Conservation (phyloP, 2,888 invertebrate genomes). For the Euplagia quadripunctaria region DNA sequence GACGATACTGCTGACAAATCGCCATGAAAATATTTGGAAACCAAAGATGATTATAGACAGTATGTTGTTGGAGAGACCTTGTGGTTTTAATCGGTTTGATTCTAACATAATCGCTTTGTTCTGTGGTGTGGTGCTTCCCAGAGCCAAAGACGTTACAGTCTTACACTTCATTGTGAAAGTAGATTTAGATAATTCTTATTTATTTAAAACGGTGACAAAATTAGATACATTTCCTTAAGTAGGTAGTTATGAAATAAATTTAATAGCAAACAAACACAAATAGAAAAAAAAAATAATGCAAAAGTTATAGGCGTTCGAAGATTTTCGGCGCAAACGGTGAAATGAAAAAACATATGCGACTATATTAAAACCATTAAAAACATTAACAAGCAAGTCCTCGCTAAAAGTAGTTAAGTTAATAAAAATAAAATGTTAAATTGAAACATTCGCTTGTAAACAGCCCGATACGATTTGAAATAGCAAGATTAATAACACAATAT, state of each 20-base stretch:
- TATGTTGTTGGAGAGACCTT: no score
- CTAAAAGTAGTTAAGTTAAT: no score
- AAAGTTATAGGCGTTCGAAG: neutral
- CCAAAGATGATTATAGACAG: no score
- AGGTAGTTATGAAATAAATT: neutral
- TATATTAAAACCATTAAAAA: no score
- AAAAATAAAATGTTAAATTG: no score
- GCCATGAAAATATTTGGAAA: neutral
- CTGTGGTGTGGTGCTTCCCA: neutral
- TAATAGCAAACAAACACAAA: slow-evolving; percentile 5
- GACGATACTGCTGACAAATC: neutral
- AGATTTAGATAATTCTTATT: neutral
- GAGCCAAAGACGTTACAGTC: neutral
- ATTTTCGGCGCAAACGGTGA: no score
- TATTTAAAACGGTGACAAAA: neutral
- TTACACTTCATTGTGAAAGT: neutral
- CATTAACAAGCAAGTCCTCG: no score
- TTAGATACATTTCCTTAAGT: neutral
- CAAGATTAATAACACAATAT: no score
- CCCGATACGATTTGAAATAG: no score
- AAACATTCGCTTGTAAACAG: no score
- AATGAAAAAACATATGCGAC: no score
- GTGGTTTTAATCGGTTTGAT: no score
- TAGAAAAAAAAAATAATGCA: neutral
- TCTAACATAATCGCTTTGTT: neutral